Evolutionary conservation across 1,140 invertebrate genomes (phyloP), one percentile per base, ranked within the genome.

Genomic region (Drosophila sturtevanti): DNA sequence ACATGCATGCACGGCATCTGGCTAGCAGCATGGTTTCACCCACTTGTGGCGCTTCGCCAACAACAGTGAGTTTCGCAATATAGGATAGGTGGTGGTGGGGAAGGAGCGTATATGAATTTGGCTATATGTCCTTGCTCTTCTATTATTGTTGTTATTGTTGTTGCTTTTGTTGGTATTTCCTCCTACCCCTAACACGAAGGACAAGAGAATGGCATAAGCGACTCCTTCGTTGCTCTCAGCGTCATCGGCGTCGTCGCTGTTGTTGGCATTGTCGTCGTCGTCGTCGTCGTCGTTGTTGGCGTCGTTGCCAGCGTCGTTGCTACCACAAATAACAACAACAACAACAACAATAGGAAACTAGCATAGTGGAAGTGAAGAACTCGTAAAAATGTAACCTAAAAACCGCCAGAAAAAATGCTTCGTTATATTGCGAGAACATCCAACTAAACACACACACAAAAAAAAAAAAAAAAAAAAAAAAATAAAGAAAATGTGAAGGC

Each of bases 361-460:
- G 69, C 55, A 67, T 55, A 77, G 75, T 81, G 82, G 77, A 81
- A 82, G 82, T 73, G 78, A 71, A 75, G 75, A 75, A 87, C 73
- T 86, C 77, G 85, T 91, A 91, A 90, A 87, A 85, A 90, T 91
- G 80, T 91, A 91, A 91, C 90, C 90, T 91, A 91, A 91, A 91
- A 91, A 91, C 90, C 82, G 75, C 81, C 84, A 77, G 89, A 90
- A 90, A 90, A 90, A 90, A 90, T 89, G 75, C 78, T 65, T 51
- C 77, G 44, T 37, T 41, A 63, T 76, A 52, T 58, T 64, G 64
- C 58, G 64, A 34, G 55, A 65, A 24, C 73, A 63, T n/a, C 44
- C 58, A 80, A 70, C 48, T 54, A n/a, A n/a, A n/a, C n/a, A n/a
- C n/a, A n/a, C n/a, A n/a, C n/a, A n/a, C n/a, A n/a, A n/a, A 81